phyloP scores from a whole-genome alignment of 2,797 vertebrate genomes.

The Eospalax fontanierii region DNA sequence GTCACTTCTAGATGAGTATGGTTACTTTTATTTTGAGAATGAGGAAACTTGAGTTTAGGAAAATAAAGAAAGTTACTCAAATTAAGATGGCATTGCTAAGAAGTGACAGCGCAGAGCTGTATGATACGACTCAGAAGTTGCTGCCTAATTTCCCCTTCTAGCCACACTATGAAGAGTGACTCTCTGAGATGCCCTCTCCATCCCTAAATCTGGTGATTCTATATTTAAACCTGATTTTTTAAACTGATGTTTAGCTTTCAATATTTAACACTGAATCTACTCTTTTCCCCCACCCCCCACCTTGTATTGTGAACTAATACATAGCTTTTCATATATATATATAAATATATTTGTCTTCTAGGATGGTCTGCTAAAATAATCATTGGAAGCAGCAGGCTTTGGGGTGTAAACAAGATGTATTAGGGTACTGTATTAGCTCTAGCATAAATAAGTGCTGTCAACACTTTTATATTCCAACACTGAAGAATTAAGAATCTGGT shows the following conservation, averaged over 20 bases:
- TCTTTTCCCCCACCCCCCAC: not conserved
- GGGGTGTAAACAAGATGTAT: not conserved
- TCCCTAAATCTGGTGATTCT: not conserved
- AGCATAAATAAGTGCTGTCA: not conserved
- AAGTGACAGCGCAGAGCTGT: not conserved
- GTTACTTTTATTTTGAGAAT: conserved; percentile 6
- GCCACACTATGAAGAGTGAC: not conserved
- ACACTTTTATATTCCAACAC: not conserved
- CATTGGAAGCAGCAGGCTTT: not conserved
- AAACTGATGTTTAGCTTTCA: conserved; percentile 1
- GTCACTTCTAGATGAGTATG: not conserved
- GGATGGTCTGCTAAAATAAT: not conserved
- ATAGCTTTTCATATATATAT: not conserved
- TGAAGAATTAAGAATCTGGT: not conserved
- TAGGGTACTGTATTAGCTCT: not conserved
- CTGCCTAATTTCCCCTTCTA: not conserved
- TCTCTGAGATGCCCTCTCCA: not conserved
- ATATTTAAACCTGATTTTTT: not conserved
- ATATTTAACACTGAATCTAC: not conserved
- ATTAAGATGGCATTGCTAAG: not conserved
- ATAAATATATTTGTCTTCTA: not conserved
- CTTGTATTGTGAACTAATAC: not conserved
- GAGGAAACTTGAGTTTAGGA: not conserved
- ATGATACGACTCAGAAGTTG: not conserved
- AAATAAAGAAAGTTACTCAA: not conserved